Evolutionary conservation across 2,797 vertebrate species (phyloP), one percentile per base, ranked within the genome.

Genomic region (Rhynchonycteris naso): DNA sequence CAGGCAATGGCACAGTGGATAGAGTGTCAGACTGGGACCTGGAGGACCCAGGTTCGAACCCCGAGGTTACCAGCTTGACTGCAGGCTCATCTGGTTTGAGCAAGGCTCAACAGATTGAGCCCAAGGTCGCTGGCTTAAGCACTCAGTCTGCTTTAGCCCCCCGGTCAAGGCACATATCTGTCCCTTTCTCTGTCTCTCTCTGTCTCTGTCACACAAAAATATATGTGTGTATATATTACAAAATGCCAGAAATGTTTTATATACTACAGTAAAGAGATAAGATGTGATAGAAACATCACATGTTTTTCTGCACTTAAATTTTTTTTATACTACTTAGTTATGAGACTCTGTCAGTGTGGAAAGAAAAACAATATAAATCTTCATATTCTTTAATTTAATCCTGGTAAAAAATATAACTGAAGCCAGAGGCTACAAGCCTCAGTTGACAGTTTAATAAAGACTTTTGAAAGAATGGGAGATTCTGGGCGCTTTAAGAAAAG

Each of bases 381-480:
- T 91, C 38, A 66, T 86, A 91, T 90, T 94, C 33, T 95, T 89
- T 82, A 84, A 93, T 90, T 81, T 93, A 96, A 94, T 96, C 12
- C 15, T 95, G 22, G 8, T 80, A 88, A 91, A 82, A 95, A 83
- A 84, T 91, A 54, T 72, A 88, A 82, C 69, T 50, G 38, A 92
- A 94, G 65, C 89, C 90, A 94, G 79, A 94, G 91, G 50, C 50
- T 90, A 24, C 16, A 74, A 88, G 38, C 83, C 71, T 94, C 33
- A 63, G 10, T 54, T 83, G 90, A 87, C 75, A 87, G 69, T 91
- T 91, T 95, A 94, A 89, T 87, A 80, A 95, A 96, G 79, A 83
- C 63, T 84, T 13, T 87, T 84, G n/a, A 91, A 91, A 54, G 30
- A 93, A 93, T 82, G 28, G 2, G 15, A 75, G 78, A 71, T 9